Evolutionary conservation across 2,113 vertebrate species (phyloP).

Genomic region (Strigops habroptila): DNA sequence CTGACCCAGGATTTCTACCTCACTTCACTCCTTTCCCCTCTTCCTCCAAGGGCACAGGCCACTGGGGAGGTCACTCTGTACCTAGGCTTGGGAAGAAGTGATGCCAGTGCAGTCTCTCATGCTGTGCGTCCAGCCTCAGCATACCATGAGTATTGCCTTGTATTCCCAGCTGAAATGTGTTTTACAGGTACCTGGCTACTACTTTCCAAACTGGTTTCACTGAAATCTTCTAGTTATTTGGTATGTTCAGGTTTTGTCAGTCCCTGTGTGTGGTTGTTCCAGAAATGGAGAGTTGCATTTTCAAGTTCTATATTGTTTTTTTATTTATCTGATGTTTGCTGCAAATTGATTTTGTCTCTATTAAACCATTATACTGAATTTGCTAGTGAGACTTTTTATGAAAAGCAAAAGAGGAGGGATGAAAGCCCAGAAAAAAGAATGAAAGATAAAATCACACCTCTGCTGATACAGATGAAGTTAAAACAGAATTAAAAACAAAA

Average conservation of each 20-base stretch:
- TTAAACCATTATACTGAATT: not conserved
- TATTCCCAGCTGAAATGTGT: not conserved
- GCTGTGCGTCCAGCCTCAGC: not conserved
- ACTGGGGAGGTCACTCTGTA: not conserved
- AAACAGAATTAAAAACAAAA: not conserved
- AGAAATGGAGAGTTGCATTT: not conserved
- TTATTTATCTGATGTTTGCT: not conserved
- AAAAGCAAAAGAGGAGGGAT: not conserved
- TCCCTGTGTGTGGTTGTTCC: not conserved
- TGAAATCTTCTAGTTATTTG: not conserved
- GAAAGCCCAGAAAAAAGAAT: not conserved
- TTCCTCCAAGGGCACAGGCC: not conserved
- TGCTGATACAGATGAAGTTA: not conserved
- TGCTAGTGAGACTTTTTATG: not conserved
- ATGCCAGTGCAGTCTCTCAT: not conserved
- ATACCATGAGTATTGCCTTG: not conserved
- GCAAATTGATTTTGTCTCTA: not conserved
- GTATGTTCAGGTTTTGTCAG: not conserved
- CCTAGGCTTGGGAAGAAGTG: accelerated
- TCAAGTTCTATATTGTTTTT: not conserved
- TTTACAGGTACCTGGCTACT: not conserved
- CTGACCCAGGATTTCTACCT: not conserved
- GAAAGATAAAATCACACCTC: not conserved
- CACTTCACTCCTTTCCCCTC: not conserved
- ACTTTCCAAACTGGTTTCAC: not conserved